These are phyloP conservation scores for Drosophila melanosoma DNA, from an alignment of 2,888 invertebrate species.

Conservation along the genomic window DNA sequence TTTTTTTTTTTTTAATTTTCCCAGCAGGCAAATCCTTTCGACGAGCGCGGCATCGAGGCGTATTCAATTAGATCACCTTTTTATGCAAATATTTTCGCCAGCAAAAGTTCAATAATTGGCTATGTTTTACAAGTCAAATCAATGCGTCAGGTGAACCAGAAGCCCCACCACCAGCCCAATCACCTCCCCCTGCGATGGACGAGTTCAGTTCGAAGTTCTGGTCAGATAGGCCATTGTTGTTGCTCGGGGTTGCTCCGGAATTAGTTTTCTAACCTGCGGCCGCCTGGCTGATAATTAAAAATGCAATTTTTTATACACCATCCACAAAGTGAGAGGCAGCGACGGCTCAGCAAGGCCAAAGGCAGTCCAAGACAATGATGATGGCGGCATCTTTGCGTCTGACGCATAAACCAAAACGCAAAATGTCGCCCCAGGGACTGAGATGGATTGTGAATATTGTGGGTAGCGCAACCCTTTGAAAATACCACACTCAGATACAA, in stretches of 20 bases:
- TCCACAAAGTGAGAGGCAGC: slow-evolving; percentile 5
- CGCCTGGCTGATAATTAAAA: slow-evolving; percentile 76
- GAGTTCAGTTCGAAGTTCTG: neutral
- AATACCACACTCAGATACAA: slow-evolving; percentile 8
- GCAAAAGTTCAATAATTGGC: slow-evolving; percentile 84
- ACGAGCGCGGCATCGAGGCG: slow-evolving; percentile 39
- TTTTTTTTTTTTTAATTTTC: slow-evolving; percentile 64
- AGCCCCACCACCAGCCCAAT: slow-evolving; percentile 1
- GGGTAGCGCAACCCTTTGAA: slow-evolving; percentile 70
- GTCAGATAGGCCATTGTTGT: neutral
- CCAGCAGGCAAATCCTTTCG: slow-evolving; percentile 67
- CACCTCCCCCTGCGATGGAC: neutral
- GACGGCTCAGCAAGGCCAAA: neutral
- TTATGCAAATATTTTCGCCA: slow-evolving; percentile 70
- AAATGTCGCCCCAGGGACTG: slow-evolving; percentile 77
- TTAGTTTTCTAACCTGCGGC: slow-evolving; percentile 78
- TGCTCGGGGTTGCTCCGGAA: slow-evolving; percentile 68
- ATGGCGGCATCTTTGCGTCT: slow-evolving; percentile 70
- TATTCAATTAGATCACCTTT: slow-evolving; percentile 78
- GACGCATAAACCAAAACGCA: slow-evolving; percentile 80
- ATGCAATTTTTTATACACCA: slow-evolving; percentile 75
- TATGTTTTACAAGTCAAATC: slow-evolving; percentile 84
- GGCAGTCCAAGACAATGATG: slow-evolving; percentile 73
- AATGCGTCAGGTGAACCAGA: slow-evolving; percentile 70
- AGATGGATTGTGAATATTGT: slow-evolving; percentile 20